Evolutionary conservation across 2,113 vertebrate genomes (phyloP).

Genomic region (Oreochromis aureus): DNA sequence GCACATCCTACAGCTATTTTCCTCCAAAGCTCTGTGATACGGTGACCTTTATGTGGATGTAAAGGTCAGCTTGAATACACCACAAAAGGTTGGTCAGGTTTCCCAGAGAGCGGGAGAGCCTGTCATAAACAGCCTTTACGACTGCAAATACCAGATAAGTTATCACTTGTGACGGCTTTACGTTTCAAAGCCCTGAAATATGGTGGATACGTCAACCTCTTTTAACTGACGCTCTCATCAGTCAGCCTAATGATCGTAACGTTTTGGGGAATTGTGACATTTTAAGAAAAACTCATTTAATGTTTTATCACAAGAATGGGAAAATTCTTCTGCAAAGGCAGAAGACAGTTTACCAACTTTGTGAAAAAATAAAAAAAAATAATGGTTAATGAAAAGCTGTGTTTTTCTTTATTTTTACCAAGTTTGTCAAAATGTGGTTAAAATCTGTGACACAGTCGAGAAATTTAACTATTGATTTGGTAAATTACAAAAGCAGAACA

Average conservation of each 20-base stretch:
- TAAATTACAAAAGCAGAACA: background rate
- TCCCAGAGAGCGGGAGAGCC: background rate
- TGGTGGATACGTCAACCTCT: background rate
- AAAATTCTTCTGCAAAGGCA: background rate
- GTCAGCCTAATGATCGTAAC: background rate
- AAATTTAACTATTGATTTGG: background rate
- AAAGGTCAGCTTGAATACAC: slow-evolving; percentile 35
- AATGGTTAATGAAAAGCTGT: background rate
- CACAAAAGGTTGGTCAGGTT: slow-evolving; percentile 16
- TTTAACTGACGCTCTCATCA: background rate
- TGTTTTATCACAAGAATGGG: background rate
- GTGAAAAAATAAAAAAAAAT: background rate
- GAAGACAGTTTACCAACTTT: background rate
- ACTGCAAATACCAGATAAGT: slow-evolving; percentile 1
- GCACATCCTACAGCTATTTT: background rate
- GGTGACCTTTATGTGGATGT: slow-evolving; percentile 29
- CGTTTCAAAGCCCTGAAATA: background rate
- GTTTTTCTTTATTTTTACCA: background rate
- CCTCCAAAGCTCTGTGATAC: background rate
- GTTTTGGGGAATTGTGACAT: background rate
- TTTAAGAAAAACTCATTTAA: background rate
- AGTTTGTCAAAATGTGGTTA: background rate
- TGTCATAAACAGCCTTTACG: slow-evolving; percentile 9
- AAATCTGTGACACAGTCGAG: background rate
- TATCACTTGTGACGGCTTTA: background rate